Base-by-base conservation (phyloP, 2,113 vertebrate species). In the Burhinus oedicnemus region DNA sequence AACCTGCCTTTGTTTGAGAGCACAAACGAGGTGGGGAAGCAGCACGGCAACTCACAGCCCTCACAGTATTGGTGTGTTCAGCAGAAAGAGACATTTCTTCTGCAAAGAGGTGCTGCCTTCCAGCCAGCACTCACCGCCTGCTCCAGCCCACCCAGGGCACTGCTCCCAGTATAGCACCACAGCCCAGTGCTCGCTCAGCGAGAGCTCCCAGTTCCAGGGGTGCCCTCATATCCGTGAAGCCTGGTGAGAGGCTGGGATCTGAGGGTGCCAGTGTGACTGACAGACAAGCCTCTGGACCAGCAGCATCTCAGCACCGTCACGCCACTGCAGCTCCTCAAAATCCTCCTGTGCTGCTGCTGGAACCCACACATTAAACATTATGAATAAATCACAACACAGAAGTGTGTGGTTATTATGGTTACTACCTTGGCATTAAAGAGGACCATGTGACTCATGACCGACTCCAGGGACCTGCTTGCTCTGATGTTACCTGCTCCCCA, bases 361-460 rank as follows among this genome's bases (percentile, higher is more conserved):
- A 83, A 57, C 34, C 26, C 55, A 64, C 64, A 45, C 23, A 17
- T 55, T 32, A 44, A 36, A 38, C 0, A 1, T 36, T 27, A 78
- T 11, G 34, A 78, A 65, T 45, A 57, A 51, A 62, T 69, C 47
- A 30, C 30, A 49, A 10, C 30, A 44, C 32, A 52, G 62, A 68
- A 88, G 36, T 0, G 2, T 0, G 2, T 25, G n/a, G 26, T 30
- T 58, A 23, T 60, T 60, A 45, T 2, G 20, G 29, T 54, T 70
- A 68, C 47, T 52, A 55, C 36, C 57, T 71, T 52, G 51, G 65
- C 72, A 83, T 45, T 65, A 26, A 78, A 65, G 34, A 40, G 65
- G 32, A 57, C 7, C 23, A n/a, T 5, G 36, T 12, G 38, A 52
- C 0, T 1, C 38, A 49, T 1, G 3, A 58, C 27, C 1, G 1